Conservation (phyloP, 2,113 vertebrate genomes). For the Gadus chalcogrammus region DNA sequence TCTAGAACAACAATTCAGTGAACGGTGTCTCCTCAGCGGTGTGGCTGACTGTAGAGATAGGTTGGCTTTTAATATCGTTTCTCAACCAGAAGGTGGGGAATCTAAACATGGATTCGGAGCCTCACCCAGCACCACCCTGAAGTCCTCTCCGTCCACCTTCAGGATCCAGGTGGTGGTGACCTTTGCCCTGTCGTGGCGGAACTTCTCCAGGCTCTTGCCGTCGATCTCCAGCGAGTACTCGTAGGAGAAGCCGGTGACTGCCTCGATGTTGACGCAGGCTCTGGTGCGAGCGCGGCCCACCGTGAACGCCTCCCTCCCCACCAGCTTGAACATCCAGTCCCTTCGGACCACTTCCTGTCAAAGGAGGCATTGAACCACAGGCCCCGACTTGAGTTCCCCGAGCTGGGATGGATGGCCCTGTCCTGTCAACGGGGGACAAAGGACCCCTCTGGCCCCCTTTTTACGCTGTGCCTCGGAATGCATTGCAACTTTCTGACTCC, state of each 20-base stretch:
- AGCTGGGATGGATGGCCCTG: too few relatives aligned
- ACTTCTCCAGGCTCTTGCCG: constrained; percentile 88
- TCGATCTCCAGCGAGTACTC: constrained; percentile 90
- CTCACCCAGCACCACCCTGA: constrained; percentile 89
- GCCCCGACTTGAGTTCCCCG: too few relatives aligned
- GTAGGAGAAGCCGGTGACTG: constrained; percentile 85
- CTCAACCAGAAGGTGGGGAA: background rate
- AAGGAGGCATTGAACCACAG: background rate
- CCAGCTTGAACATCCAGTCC: constrained; percentile 98
- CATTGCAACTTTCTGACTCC: too few relatives aligned
- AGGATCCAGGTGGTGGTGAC: constrained; percentile 86
- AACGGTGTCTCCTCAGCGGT: too few relatives aligned
- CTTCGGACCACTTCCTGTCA: constrained; percentile 84
- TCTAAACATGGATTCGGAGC: too few relatives aligned
- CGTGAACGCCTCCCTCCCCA: constrained; percentile 88
- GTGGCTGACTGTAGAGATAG: background rate
- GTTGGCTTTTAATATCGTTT: background rate
- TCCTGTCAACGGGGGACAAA: too few relatives aligned
- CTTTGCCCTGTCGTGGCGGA: constrained; percentile 82
- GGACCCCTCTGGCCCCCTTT: too few relatives aligned
- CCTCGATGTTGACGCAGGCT: constrained; percentile 89
- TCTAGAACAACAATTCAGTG: too few relatives aligned
- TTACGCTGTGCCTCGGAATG: too few relatives aligned
- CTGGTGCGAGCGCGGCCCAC: constrained; percentile 80
- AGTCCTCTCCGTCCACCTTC: constrained; percentile 78